A percentile compares a stretch with the other conserved stretches of the same genome.
Conservation (phyloP, 2,888 invertebrate species). For the Folsomia manolachei region DNA sequence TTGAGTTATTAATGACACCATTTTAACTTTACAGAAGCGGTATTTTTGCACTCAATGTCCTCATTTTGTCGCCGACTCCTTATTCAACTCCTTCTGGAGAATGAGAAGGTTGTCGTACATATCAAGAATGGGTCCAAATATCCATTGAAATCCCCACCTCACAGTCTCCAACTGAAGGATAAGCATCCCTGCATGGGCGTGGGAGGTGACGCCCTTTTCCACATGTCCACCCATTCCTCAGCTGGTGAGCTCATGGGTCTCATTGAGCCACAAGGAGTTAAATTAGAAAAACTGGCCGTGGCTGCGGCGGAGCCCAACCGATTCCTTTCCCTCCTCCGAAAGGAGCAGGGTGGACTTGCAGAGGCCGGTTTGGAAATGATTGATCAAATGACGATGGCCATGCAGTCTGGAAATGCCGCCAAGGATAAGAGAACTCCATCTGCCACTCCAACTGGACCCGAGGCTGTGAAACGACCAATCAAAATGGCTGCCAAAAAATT, state of each 20-base stretch:
- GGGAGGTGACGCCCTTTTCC: slow-evolving; percentile 47
- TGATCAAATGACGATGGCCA: slow-evolving; percentile 60
- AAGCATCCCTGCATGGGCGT: slow-evolving; percentile 53
- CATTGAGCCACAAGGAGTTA: slow-evolving; percentile 45
- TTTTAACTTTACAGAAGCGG: slow-evolving; percentile 53
- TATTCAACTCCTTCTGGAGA: slow-evolving; percentile 79
- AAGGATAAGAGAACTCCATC: slow-evolving; percentile 74
- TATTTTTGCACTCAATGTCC: slow-evolving; percentile 65
- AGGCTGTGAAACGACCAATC: slow-evolving; percentile 36
- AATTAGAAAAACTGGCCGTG: slow-evolving; percentile 35
- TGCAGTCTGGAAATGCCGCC: slow-evolving; percentile 76
- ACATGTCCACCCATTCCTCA: slow-evolving; percentile 40
- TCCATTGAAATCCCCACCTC: slow-evolving; percentile 50
- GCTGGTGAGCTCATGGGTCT: slow-evolving; percentile 42
- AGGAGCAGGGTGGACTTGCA: slow-evolving; percentile 38
- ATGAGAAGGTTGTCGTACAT: slow-evolving; percentile 76
- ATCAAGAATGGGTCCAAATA: slow-evolving; percentile 56
- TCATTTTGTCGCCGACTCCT: slow-evolving; percentile 84
- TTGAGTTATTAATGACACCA: background rate
- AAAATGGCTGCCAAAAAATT: slow-evolving; percentile 47
- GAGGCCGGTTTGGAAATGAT: slow-evolving; percentile 52
- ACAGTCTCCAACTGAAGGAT: slow-evolving; percentile 53
- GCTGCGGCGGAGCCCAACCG: slow-evolving; percentile 36
- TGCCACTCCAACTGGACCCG: background rate
- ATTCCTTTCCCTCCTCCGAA: slow-evolving; percentile 31